phyloP scores from a whole-genome alignment of 2,113 vertebrate genomes.

The Progne subis region DNA sequence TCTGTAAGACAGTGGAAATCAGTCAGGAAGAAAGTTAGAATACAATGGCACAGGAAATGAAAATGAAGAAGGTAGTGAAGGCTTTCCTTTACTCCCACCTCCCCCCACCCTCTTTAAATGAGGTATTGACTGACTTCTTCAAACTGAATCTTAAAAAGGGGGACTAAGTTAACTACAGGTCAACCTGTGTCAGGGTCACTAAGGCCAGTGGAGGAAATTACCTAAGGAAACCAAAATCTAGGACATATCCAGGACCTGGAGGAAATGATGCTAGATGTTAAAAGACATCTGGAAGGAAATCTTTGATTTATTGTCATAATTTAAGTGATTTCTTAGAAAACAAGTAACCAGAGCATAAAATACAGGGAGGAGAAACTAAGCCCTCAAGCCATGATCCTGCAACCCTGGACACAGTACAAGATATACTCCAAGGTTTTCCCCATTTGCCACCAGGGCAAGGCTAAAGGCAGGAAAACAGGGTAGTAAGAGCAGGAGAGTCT shows the following conservation, averaged over 20 bases:
- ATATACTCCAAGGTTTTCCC: neutral
- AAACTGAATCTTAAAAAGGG: slow-evolving; percentile 24
- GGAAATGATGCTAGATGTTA: slow-evolving; percentile 67
- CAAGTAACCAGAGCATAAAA: slow-evolving; percentile 3
- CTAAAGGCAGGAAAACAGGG: neutral
- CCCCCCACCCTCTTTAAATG: neutral
- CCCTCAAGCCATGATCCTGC: neutral
- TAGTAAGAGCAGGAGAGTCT: neutral
- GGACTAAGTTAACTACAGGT: slow-evolving; percentile 51
- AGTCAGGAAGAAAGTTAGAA: slow-evolving; percentile 16
- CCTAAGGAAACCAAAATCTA: slow-evolving; percentile 73
- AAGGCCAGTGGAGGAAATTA: slow-evolving; percentile 66
- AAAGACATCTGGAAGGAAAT: slow-evolving; percentile 69
- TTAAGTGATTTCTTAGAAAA: slow-evolving; percentile 53
- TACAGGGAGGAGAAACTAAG: neutral
- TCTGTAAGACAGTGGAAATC: neutral
- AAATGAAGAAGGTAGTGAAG: slow-evolving; percentile 7
- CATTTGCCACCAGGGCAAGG: neutral
- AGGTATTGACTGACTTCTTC: slow-evolving; percentile 52
- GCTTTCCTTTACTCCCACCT: neutral
- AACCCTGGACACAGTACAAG: neutral
- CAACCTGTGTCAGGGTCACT: slow-evolving; percentile 24
- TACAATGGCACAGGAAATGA: slow-evolving; percentile 43
- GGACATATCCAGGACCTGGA: slow-evolving; percentile 64
- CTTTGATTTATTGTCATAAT: slow-evolving; percentile 41